Base-by-base conservation (phyloP, 2,797 vertebrate genomes). In the Apogon hyalosoma region DNA sequence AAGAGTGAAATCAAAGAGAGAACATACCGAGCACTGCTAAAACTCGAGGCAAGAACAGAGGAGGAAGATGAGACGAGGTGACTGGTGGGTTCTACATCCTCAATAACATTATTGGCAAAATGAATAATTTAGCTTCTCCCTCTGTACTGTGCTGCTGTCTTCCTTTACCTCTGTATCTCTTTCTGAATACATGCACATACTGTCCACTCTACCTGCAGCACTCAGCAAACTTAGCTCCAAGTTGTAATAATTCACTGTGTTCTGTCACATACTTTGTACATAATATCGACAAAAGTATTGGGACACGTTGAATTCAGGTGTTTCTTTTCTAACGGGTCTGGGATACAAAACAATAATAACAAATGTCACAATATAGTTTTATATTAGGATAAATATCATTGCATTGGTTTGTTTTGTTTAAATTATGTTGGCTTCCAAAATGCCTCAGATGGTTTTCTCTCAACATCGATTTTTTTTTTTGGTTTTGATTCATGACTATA, bases 151-250 rank as follows among this genome's bases (percentile, higher is more conserved):
- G 3, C 19, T 21, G 15, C 7, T 42, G 14, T 28, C 1, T 41
- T 3, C 10, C 8, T 43, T 50, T 42, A 47, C 40, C 36, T 50
- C 42, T 56, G 12, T 24, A 5, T 73, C 33, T 62, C 39, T 58
- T 51, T 77, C 67, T 77, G 33, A 67, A 62, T 46, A 70, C 42
- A 33, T n/a, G 49, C 19, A 51, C 62, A 55, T 54, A 55, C 36
- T 47, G 63, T 28, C 55, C 31, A 45, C 40, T 31, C 40, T n/a
- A 57, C 68, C 67, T 69, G 63, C 47, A 61, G 81, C 62, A 53
- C 14, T 49, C 36, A 19, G 58, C 72, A 79, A 83, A 75, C 49
- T 79, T 61, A 68, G 56, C 62, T 72, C 60, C 68, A 55, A 77
- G 63, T 70, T 59, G 57, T 59, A 70, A 63, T 50, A 39, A 55